These are phyloP conservation scores for Norana najaformis DNA, from an alignment of 2,888 invertebrate species.

Conservation along the genomic window DNA sequence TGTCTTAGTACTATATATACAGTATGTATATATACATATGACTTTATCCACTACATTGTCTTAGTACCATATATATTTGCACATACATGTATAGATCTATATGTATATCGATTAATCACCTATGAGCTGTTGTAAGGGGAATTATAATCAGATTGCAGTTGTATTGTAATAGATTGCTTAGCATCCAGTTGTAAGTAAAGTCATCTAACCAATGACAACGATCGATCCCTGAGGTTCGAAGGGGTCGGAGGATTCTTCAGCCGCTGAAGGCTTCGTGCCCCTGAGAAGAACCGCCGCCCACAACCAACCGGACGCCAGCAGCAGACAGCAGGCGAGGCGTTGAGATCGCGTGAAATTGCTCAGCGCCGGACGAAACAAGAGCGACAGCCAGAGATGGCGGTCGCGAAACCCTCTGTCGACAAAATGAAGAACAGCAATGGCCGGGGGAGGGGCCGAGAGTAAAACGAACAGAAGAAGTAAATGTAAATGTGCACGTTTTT, in stretches of 20 bases:
- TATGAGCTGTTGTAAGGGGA: too few relatives aligned
- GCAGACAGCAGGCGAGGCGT: constrained; percentile 58
- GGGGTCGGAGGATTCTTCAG: neutral
- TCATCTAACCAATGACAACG: neutral
- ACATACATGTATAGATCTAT: too few relatives aligned
- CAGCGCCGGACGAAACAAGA: constrained; percentile 58
- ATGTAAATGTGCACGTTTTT: too few relatives aligned
- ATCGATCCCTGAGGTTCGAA: neutral
- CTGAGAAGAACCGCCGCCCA: constrained; percentile 62
- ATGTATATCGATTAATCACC: too few relatives aligned
- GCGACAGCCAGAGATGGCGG: constrained; percentile 62
- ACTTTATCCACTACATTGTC: too few relatives aligned
- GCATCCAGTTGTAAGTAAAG: constrained; percentile 21
- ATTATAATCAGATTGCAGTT: too few relatives aligned
- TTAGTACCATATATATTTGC: too few relatives aligned
- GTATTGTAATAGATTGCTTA: too few relatives aligned
- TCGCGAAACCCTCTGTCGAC: constrained; percentile 50
- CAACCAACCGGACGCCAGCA: constrained; percentile 60
- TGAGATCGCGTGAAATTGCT: constrained; percentile 59
- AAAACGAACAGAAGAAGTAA: too few relatives aligned
- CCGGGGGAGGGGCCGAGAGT: too few relatives aligned
- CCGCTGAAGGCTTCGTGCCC: neutral
- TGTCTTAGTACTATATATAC: too few relatives aligned
- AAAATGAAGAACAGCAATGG: neutral
- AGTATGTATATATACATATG: too few relatives aligned